These are phyloP conservation scores for Chaetura pelagica DNA, from an alignment of 2,113 vertebrate species.

Conservation along the genomic window DNA sequence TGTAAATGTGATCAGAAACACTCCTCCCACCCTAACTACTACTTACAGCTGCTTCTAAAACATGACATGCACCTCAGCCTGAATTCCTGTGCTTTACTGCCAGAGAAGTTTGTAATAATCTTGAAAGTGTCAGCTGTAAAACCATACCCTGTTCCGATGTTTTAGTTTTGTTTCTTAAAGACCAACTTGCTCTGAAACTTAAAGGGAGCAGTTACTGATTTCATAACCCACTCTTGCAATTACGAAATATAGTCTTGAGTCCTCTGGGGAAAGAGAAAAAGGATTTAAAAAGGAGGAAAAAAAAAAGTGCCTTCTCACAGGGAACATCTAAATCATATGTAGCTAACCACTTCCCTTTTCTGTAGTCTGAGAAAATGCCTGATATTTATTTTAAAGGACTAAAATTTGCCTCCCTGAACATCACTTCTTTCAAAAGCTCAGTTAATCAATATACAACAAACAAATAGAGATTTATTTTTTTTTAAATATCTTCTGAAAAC, in stretches of 20 bases:
- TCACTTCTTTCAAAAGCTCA: background rate
- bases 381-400: background rate
- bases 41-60: background rate
- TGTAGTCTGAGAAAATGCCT: background rate
- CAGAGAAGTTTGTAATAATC: background rate
- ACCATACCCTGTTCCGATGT: accelerated
- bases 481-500: background rate
- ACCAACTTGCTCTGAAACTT: background rate
- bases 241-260: background rate
- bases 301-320: background rate
- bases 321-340: background rate
- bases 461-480: background rate
- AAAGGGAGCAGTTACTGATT: background rate
- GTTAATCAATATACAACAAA: background rate
- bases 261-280: background rate
- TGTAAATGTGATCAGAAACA: background rate
- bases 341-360: constrained; percentile 22
- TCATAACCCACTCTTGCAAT: background rate
- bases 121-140: background rate
- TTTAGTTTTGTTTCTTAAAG: background rate
- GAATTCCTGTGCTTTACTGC: background rate
- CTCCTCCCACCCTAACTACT: background rate
- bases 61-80: background rate
- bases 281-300: too few species aligned
- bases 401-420: background rate